Evolutionary conservation across 2,888 invertebrate genomes (phyloP), one percentile per base, ranked within the genome.

Genomic region (Caradrina kadenii): DNA sequence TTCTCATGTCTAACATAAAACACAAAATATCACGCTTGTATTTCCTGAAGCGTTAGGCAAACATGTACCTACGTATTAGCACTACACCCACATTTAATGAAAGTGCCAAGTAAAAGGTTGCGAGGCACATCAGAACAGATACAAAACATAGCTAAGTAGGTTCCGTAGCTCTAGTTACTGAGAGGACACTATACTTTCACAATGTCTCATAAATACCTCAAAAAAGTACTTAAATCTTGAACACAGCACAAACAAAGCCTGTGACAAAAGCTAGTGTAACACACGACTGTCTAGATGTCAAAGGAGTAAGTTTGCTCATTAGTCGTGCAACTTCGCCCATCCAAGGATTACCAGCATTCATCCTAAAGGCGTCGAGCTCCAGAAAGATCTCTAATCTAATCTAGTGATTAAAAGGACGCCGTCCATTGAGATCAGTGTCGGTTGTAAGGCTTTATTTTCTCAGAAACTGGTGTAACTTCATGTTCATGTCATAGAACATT

Each of bases 251-350:
- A 48, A 55, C 26, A 6, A 48, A 52, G 55, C 21, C 15, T 6
- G 26, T 4, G 42, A 56, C 22, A 55, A 26, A 60, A 42, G 50
- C 52, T 10, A 35, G 17, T 42, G 15, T 22, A 15, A 26, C 60
- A 19, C 13, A 31, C 39, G 56, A n/a, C 31, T 54, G 58, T 50
- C 49, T 61, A 53, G 45, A 50, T 68, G 56, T 73, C 55, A 63
- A 61, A 82, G 69, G 55, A 22, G 42, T 31, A 64, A 80, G 69
- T 76, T 82, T 59, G 52, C 65, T 80, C 69, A 70, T 82, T 81
- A 80, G 72, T 53, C 11, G 49, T 17, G 17, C 5, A 58, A 63
- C 52, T 54, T 42, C n/a, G 49, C 15, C 50, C 65, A 42, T 17
- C 10, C 42, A 7, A 17, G 50, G 70, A 55, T 74, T 54, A 60